Percentiles rank a stretch among this genome's conserved stretches.
Evolutionary conservation across 2,113 vertebrate genomes (phyloP).

Genomic region (Oxygymnocypris stewartii): DNA sequence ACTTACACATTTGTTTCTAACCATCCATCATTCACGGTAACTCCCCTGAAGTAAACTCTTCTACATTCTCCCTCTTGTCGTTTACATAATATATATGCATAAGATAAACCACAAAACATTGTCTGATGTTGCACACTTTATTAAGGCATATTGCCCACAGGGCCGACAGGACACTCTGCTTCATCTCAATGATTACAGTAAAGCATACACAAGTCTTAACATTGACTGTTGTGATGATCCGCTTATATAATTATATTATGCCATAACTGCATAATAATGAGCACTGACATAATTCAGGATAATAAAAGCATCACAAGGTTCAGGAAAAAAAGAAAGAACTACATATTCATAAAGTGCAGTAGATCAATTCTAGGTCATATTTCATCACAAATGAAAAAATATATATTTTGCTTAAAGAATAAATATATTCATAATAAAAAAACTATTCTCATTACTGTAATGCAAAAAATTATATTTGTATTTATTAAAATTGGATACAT

Average conservation of each 20-base stretch:
- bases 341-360: conserved; percentile 43
- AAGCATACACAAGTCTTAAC: conserved; percentile 5
- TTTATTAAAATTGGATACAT: background rate
- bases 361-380: background rate
- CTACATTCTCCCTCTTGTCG: background rate
- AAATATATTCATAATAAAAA: background rate
- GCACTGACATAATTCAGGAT: conserved; percentile 6
- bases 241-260: conserved; percentile 4
- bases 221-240: conserved; percentile 5
- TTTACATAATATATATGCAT: background rate
- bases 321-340: conserved; percentile 34
- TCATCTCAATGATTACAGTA: conserved; percentile 18
- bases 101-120: background rate
- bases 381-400: background rate
- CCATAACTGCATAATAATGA: background rate
- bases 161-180: conserved; percentile 6
- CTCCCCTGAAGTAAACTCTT: background rate
- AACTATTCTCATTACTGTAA: background rate
- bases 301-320: conserved; percentile 4
- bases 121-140: conserved; percentile 60
- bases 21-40: background rate
- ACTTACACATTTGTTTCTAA: background rate
- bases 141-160: conserved; percentile 71
- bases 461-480: background rate
- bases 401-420: background rate